Evolutionary conservation across 1,140 invertebrate genomes (phyloP), one percentile per base, ranked within the genome.

Genomic region (Pseudomyrmex gracilis): DNA sequence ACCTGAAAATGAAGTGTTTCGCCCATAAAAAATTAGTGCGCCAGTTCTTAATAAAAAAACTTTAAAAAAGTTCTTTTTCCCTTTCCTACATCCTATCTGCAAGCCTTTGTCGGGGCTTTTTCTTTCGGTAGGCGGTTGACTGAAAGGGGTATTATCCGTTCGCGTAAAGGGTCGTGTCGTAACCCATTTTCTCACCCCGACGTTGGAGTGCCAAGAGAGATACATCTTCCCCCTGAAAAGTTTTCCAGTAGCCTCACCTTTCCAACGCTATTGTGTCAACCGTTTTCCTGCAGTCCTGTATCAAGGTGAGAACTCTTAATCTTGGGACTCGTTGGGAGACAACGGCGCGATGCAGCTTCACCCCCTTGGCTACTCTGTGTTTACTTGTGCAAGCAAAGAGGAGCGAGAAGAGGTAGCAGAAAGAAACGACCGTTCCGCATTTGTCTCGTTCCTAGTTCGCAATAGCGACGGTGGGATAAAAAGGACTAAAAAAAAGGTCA

Each of bases 251-350:
- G 34, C 24, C 51, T 66, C 24, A 85, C 64, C 24, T 55, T 24
- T 67, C 15, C 22, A 8, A 51, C 51, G 49, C 53, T 83, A 67
- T 67, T 67, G 73, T 68, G 71, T 76, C 82, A 57, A 82, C 51
- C 76, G 55, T 82, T 82, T 74, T 82, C 58, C 24, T 51, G 34
- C 47, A 73, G 47, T 71, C 15, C 51, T 60, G 34, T 34, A 86
- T 86, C 85, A 84, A 77, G 73, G 24, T 66, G 67, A 86, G 73
- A 80, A 82, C 51, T 86, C 85, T 86, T 86, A 86, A 86, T 86
- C 85, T 80, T 64, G 49, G 66, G 76, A 84, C 47, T 84, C 83
- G 58, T 45, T 17, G 58, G 22, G 20, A 80, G 22, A 84, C 55
- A 49, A 71, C 43, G 49, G 15, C 63, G 15, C 63, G 71, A 66